phyloP scores from a whole-genome alignment of 2,888 invertebrate genomes.

The Temnothorax unifasciatus region DNA sequence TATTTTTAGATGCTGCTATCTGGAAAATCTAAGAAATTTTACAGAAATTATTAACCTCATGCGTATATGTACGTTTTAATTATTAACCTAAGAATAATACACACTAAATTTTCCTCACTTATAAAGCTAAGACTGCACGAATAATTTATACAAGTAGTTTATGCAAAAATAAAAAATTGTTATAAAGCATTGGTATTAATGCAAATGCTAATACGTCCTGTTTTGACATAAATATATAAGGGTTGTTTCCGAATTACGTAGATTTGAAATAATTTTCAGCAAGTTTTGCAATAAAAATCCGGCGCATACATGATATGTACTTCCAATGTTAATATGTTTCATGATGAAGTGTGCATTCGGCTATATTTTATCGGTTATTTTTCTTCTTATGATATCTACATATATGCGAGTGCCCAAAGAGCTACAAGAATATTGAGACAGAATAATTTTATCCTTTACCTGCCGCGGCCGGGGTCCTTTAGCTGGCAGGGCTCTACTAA shows the following conservation, averaged over 20 bases:
- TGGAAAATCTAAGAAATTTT: background rate
- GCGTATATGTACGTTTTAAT: background rate
- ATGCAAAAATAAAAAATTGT: background rate
- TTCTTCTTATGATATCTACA: background rate
- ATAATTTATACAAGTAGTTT: background rate
- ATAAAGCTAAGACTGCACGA: background rate
- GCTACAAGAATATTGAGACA: no score
- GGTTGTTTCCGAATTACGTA: background rate
- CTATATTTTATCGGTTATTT: no score
- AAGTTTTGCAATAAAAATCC: background rate
- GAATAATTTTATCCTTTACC: no score
- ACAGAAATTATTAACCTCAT: background rate
- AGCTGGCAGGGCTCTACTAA: no score
- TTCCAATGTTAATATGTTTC: no score
- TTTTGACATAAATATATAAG: background rate
- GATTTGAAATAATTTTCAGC: background rate
- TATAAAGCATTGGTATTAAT: background rate
- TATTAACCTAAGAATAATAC: background rate
- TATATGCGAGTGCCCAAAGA: background rate
- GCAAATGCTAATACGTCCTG: background rate
- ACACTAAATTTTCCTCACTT: background rate
- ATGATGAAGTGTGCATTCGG: no score
- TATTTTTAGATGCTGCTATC: background rate
- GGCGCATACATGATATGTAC: background rate
- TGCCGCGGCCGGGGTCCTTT: no score